Percentiles rank a stretch among this genome's conserved stretches.
phyloP scores from a whole-genome alignment of 2,113 vertebrate species.

The Neodontobutis hainanensis region DNA sequence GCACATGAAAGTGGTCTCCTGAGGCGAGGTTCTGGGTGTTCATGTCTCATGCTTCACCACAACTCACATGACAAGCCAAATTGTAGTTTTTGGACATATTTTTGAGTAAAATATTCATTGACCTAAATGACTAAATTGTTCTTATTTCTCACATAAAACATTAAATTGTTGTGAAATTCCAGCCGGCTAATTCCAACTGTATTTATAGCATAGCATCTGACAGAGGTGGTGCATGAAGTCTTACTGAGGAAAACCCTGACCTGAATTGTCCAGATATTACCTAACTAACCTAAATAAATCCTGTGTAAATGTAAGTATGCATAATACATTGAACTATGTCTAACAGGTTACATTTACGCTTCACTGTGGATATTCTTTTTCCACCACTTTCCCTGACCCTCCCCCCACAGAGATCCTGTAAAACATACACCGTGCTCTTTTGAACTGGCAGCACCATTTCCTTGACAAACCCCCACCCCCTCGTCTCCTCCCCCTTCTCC shows the following conservation, averaged over 20 bases:
- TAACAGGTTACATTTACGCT: conserved; percentile 2
- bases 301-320: not conserved
- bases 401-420: conserved; percentile 22
- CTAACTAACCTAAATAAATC: not conserved
- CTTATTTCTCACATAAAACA: too few relatives aligned
- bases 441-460: conserved; percentile 46
- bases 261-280: not conserved
- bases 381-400: not conserved
- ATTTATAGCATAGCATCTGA: too few relatives aligned
- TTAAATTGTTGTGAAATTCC: too few relatives aligned
- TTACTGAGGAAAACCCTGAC: not conserved
- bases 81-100: too few relatives aligned
- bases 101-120: too few relatives aligned
- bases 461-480: conserved; percentile 25
- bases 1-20: too few relatives aligned
- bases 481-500: not conserved
- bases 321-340: not conserved
- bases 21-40: too few relatives aligned
- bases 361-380: not conserved
- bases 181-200: too few relatives aligned
- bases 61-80: too few relatives aligned
- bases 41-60: too few relatives aligned
- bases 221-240: not conserved
- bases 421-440: conserved; percentile 36
- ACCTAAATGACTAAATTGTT: too few relatives aligned